Conservation (phyloP, 2,797 vertebrate species). For the Leucoraja ocellata region DNA sequence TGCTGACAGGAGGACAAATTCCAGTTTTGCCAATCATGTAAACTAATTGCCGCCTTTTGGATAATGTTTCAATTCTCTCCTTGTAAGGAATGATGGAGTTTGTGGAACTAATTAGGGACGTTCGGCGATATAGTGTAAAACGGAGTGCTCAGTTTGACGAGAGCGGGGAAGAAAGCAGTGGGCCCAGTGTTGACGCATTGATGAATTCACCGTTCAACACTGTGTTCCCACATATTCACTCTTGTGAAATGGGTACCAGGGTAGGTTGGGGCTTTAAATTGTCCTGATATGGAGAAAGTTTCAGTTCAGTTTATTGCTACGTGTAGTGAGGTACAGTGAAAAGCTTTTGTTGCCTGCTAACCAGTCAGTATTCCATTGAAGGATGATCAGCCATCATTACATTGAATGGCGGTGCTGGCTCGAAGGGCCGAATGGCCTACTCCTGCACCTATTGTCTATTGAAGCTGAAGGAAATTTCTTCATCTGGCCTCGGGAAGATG, state of each 20-base stretch:
- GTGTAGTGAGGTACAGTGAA: too few relatives aligned
- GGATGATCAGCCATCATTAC: too few relatives aligned
- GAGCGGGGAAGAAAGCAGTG: not conserved
- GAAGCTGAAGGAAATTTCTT: not conserved
- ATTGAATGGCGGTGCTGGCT: too few relatives aligned
- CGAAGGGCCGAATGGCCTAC: too few relatives aligned
- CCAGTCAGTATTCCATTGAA: too few relatives aligned
- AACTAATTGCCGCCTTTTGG: conserved; percentile 40
- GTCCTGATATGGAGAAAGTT: not conserved
- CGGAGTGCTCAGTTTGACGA: not conserved
- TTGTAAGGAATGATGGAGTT: not conserved
- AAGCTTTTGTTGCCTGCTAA: too few relatives aligned
- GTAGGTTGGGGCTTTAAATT: not conserved
- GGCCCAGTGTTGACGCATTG: not conserved
- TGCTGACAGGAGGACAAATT: not conserved
- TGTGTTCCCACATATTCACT: not conserved
- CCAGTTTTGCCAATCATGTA: not conserved
- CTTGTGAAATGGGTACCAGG: not conserved
- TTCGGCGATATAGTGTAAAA: not conserved
- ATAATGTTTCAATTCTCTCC: conserved; percentile 22
- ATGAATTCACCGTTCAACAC: not conserved
- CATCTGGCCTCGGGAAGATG: not conserved
- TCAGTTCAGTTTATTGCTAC: too few relatives aligned
- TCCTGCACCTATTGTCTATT: too few relatives aligned
- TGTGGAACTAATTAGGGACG: not conserved